These are phyloP conservation scores for Rapana venosa DNA, from an alignment of 2,888 invertebrate species.

Conservation along the genomic window DNA sequence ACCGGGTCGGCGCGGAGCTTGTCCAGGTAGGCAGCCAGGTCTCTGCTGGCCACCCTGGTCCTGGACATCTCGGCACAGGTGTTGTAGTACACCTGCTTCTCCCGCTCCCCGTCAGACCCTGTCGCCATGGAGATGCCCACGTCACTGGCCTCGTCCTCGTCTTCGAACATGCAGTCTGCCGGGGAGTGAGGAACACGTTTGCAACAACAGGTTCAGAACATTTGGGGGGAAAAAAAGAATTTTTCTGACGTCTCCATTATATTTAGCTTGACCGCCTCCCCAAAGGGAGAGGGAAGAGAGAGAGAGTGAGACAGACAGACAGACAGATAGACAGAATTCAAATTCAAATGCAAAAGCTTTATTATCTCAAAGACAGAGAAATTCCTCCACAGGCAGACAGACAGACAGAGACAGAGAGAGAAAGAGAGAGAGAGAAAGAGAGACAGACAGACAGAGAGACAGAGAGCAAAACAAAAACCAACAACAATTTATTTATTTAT, in stretches of 20 bases:
- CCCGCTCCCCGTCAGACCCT: constrained; percentile 28
- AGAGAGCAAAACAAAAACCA: too few species aligned
- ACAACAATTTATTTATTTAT: too few species aligned
- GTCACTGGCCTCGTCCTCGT: constrained; percentile 41
- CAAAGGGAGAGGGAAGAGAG: too few species aligned
- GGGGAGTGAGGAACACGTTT: neutral
- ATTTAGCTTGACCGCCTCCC: too few species aligned
- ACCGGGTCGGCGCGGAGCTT: constrained; percentile 16
- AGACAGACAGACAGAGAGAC: too few species aligned
- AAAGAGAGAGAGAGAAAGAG: too few species aligned
- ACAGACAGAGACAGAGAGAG: too few species aligned
- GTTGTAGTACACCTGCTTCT: constrained; percentile 41
- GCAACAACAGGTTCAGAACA: neutral
- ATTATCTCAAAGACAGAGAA: too few species aligned
- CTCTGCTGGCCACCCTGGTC: constrained; percentile 19
- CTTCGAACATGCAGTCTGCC: neutral
- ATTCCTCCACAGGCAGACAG: too few species aligned
- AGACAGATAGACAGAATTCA: too few species aligned
- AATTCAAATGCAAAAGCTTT: too few species aligned
- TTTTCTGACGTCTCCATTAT: neutral
- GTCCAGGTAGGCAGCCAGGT: constrained; percentile 26
- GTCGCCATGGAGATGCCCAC: constrained; percentile 39
- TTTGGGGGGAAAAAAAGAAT: neutral
- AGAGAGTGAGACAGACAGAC: too few species aligned
- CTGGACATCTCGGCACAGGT: neutral